Evolutionary conservation across 1,140 invertebrate genomes (phyloP), one percentile per base, ranked within the genome.

Genomic region (Cryptotermes secundus): DNA sequence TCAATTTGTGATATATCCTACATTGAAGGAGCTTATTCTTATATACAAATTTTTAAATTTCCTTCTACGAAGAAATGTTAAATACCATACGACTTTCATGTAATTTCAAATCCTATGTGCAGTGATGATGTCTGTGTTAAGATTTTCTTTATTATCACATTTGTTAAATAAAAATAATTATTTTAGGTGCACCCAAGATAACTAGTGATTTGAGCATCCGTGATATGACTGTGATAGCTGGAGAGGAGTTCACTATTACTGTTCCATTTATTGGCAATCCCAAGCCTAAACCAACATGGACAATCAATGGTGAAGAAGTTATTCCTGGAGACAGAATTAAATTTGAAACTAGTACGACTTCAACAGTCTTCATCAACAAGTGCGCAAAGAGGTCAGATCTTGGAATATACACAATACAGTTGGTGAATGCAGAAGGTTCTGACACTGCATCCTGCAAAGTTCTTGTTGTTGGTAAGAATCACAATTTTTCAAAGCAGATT

Each of bases 141-240:
- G 9, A 49, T 49, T 19, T 42, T 42, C 9, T 1, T 14, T 22
- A 12, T 49, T 49, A 19, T 49, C 14, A 49, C 45, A 49, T 7
- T 19, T 49, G 45, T 49, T 19, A 14, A 49, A 49, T 49, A 0
- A 3, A 49, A 49, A 19, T 49, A 3, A 38, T 2, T 49, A n/a
- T 88, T 89, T 53, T 86, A 92, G 91, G 91, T 90, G 93, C 95
- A 79, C 97, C 97, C 1, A 98, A 96, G 90, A 98, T 99, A 87
- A 97, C 96, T 14, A 96, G 96, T 85, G 97, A 98, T 88, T 92
- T 98, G 82, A 96, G 96, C 87, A 97, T 97, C 81, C 92, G 97
- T 34, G 98, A 99, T 88, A 97, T 99, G 92, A 96, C 96, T 38
- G 97, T 98, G 3, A 96, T 98, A 88, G 97, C 97, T 85, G 97